Evolutionary conservation across 2,113 vertebrate species (phyloP), one percentile per base, ranked within the genome.

Genomic region (Pseudolaguvia tuberculata): DNA sequence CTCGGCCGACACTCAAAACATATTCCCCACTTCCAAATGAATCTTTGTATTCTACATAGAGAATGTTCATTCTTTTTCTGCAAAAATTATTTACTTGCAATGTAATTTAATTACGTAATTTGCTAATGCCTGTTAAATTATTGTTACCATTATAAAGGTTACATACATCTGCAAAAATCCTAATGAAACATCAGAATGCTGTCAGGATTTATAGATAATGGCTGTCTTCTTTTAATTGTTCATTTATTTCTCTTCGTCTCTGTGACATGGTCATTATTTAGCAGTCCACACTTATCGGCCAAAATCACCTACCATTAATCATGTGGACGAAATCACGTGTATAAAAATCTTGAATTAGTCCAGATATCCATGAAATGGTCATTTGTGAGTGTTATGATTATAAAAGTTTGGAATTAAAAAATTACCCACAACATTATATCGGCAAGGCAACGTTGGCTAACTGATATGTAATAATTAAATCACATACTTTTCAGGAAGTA

Each of bases 291-390:
- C 94, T 95, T 98, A 99, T 98, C 95, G 87, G 91, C 88, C n/a
- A 88, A 91, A 92, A 97, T 99, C 96, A 87, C 87, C 82, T 89
- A 98, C 94, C 95, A 99, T 99, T 98, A 98, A 99, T 96, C 94
- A 96, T 95, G 96, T 96, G 92, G 92, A 92, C 92, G n/a, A n/a
- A n/a, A n/a, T n/a, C n/a, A n/a, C n/a, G n/a, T n/a, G n/a, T n/a
- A n/a, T n/a, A n/a, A n/a, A n/a, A n/a, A n/a, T n/a, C n/a, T n/a
- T n/a, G n/a, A n/a, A n/a, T n/a, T n/a, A n/a, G n/a, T n/a, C n/a
- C n/a, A n/a, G n/a, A n/a, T n/a, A n/a, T n/a, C n/a, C n/a, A n/a
- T n/a, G n/a, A 96, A 96, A 66, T 95, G 94, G 97, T 95, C 93
- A 97, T 92, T 94, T 98, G 95, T 96, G 94, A 91, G 84, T 93